These are phyloP conservation scores for Vicugna pacos DNA, from an alignment of 2,113 vertebrate genomes.

Conservation along the genomic window DNA sequence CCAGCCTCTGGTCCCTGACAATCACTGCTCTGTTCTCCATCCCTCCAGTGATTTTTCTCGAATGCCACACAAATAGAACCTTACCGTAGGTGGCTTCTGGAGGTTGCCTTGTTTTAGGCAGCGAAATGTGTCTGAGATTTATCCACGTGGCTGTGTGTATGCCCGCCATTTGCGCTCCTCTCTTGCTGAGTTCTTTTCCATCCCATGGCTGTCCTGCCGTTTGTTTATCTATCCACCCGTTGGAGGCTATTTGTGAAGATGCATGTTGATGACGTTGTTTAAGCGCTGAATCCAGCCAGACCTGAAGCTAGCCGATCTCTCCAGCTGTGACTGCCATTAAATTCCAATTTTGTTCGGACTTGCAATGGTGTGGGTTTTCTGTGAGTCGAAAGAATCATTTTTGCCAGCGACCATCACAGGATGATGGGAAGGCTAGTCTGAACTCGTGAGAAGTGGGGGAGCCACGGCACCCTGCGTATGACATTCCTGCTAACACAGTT, in stretches of 20 bases:
- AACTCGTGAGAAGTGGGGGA: not conserved
- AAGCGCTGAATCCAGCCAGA: not conserved
- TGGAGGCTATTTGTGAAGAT: not conserved
- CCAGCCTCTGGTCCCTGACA: too few species aligned
- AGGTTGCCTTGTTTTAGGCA: not conserved
- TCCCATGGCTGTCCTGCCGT: fast-evolving
- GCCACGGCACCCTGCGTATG: fast-evolving
- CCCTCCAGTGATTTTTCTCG: not conserved
- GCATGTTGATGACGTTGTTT: fast-evolving
- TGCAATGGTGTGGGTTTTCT: not conserved
- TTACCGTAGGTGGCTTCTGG: fast-evolving
- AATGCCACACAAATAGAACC: fast-evolving
- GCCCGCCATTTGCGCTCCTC: fast-evolving
- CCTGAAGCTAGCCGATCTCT: not conserved
- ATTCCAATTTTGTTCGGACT: not conserved
- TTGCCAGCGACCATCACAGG: not conserved
- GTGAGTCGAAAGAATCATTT: not conserved
- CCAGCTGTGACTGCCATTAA: fast-evolving
- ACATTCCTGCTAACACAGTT: not conserved
- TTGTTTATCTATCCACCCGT: fast-evolving
- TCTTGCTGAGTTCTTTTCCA: fast-evolving
- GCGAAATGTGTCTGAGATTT: fast-evolving
- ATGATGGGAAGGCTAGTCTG: not conserved
- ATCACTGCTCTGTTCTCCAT: not conserved
- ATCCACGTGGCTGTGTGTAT: fast-evolving